Conservation (phyloP, 2,113 vertebrate species). For the Rhinolophus ferrumequinum region DNA sequence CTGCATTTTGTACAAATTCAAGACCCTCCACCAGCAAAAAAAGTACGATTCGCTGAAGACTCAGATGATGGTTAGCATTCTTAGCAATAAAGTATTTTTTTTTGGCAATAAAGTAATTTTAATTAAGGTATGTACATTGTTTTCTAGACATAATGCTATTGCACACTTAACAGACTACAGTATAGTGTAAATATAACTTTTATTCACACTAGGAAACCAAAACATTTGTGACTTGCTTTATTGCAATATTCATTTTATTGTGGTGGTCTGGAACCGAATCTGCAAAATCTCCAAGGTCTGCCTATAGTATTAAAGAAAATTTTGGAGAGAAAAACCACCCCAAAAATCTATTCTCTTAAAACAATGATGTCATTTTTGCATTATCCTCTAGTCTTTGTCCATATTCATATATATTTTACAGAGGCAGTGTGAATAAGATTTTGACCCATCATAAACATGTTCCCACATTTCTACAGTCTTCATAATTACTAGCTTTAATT, state of each 20-base stretch:
- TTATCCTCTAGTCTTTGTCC: not conserved
- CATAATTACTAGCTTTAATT: not conserved
- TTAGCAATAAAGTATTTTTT: not conserved
- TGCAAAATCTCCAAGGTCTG: not conserved
- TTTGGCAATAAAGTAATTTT: not conserved
- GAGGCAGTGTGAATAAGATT: not conserved
- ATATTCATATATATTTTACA: not conserved
- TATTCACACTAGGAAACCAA: too few relatives aligned
- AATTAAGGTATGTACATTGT: too few relatives aligned
- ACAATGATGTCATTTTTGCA: constrained; percentile 15
- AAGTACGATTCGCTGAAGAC: not conserved
- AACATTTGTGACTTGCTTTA: too few relatives aligned
- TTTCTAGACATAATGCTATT: too few relatives aligned
- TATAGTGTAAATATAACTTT: too few relatives aligned
- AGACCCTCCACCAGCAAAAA: not conserved
- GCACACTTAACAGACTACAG: too few relatives aligned
- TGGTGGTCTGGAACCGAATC: not conserved
- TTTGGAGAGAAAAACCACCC: not conserved
- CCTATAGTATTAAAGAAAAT: not conserved
- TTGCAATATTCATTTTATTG: too few relatives aligned
- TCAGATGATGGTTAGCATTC: not conserved
- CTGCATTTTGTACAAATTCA: not conserved
- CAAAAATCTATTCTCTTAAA: not conserved
- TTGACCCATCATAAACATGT: not conserved
- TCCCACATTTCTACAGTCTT: not conserved